Conservation (phyloP, 2,797 vertebrate species). For the Delichon dasypus region DNA sequence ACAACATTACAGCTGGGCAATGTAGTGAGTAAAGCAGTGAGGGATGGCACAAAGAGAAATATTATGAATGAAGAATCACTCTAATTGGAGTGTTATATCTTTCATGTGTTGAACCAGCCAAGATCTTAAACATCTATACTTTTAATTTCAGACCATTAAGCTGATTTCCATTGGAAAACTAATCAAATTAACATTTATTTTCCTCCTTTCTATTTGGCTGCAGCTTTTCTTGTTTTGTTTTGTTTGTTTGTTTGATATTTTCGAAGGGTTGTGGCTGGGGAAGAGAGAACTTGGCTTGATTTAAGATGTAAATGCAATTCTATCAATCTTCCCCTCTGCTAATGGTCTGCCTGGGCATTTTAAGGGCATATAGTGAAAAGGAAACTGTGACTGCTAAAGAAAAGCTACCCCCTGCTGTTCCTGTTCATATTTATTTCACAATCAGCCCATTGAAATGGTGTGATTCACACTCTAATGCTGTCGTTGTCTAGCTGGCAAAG, state of each 20-base stretch:
- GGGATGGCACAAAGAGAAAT: neutral
- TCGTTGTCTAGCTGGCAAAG: slow-evolving; percentile 55
- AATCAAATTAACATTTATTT: slow-evolving; percentile 49
- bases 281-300: slow-evolving; percentile 56
- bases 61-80: neutral
- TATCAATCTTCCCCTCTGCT: slow-evolving; percentile 51
- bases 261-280: slow-evolving; percentile 7
- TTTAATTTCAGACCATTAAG: slow-evolving; percentile 30
- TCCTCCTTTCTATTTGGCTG: neutral
- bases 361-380: slow-evolving; percentile 68
- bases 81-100: neutral
- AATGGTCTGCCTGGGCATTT: slow-evolving; percentile 63
- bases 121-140: neutral
- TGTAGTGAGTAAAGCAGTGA: neutral
- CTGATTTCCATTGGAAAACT: slow-evolving; percentile 38
- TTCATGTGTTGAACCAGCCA: neutral
- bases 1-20: neutral
- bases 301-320: slow-evolving; percentile 65
- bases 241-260: slow-evolving; percentile 48
- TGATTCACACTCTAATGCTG: slow-evolving; percentile 64
- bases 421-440: slow-evolving; percentile 70
- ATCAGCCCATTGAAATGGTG: slow-evolving; percentile 58
- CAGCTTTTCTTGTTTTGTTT: slow-evolving; percentile 24
- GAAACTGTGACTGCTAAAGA: slow-evolving; percentile 59
- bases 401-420: slow-evolving; percentile 57